Conservation (phyloP, 92 coral and sea anemone genomes). For the Blastomussa wellsi region DNA sequence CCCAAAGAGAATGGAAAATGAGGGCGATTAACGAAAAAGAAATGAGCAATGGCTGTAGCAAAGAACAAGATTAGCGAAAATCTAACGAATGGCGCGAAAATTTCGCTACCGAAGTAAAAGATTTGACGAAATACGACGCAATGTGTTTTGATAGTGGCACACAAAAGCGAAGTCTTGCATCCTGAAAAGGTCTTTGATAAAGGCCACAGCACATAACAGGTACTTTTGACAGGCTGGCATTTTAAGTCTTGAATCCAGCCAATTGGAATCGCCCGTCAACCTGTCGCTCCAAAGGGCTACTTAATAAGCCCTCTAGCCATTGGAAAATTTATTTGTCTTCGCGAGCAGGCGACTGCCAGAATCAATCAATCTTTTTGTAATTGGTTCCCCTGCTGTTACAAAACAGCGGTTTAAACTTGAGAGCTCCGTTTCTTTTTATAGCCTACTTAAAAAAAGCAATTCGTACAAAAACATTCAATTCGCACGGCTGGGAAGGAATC, state of each 20-base stretch:
- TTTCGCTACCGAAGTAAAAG: background rate
- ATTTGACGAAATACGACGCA: background rate
- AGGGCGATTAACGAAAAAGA: background rate
- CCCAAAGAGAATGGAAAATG: background rate
- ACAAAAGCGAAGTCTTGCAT: slow-evolving; percentile 26
- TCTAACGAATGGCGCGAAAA: background rate
- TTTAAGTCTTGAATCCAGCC: slow-evolving; percentile 44
- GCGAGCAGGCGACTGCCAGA: slow-evolving; percentile 17
- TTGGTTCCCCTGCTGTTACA: slow-evolving; percentile 23
- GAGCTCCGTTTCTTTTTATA: slow-evolving; percentile 6
- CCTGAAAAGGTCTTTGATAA: slow-evolving; percentile 14
- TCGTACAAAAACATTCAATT: background rate
- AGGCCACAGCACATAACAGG: slow-evolving; percentile 55
- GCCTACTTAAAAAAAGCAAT: background rate
- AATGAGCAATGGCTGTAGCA: background rate
- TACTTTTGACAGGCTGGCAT: slow-evolving; percentile 63
- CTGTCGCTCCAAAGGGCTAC: slow-evolving; percentile 38
- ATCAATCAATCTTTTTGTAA: slow-evolving; percentile 25
- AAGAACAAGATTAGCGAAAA: background rate
- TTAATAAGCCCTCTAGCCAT: slow-evolving; percentile 52
- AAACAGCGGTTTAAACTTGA: slow-evolving; percentile 16
- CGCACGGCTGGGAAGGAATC: background rate
- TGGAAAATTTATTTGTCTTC: slow-evolving; percentile 32
- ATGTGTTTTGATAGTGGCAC: slow-evolving; percentile 35
- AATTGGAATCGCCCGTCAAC: slow-evolving; percentile 37